A percentile compares a stretch with the other conserved stretches of the same genome.
phyloP scores from a whole-genome alignment of 2,113 vertebrate species.

The Tetraodon nigroviridis region DNA sequence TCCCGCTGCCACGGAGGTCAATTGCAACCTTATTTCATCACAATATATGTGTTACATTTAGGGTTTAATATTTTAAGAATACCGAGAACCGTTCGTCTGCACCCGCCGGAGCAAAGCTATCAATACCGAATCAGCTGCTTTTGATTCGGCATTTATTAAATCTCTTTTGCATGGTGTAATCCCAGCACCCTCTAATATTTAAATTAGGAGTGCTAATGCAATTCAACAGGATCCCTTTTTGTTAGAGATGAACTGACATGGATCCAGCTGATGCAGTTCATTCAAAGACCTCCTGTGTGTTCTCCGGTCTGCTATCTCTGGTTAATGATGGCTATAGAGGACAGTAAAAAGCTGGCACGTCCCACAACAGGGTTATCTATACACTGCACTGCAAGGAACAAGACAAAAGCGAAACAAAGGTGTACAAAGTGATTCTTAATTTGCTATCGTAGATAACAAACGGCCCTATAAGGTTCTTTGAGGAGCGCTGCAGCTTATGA shows the following conservation, averaged over 20 bases:
- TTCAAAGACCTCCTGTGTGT: slow-evolving; percentile 8
- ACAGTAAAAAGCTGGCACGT: slow-evolving; percentile 18
- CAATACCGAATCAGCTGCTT: slow-evolving; percentile 1
- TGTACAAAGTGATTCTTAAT: slow-evolving; percentile 31
- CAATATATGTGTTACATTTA: too few species aligned
- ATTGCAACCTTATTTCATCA: too few species aligned
- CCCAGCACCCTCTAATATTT: slow-evolving; percentile 2
- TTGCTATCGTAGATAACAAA: slow-evolving; percentile 27
- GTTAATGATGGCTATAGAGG: slow-evolving; percentile 41
- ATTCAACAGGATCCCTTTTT: background rate
- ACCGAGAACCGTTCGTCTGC: background rate
- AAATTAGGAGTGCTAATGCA: background rate
- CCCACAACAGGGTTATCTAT: slow-evolving; percentile 44
- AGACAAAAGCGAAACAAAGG: slow-evolving; percentile 41
- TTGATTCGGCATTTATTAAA: slow-evolving; percentile 8
- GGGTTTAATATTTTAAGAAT: too few species aligned
- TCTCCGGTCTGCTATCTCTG: slow-evolving; percentile 27
- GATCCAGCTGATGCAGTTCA: slow-evolving; percentile 38
- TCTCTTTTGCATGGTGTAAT: slow-evolving; percentile 12
- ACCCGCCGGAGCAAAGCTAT: background rate
- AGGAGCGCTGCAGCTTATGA: slow-evolving; percentile 17
- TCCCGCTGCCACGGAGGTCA: too few species aligned
- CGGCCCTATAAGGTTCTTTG: slow-evolving; percentile 10
- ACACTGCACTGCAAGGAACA: slow-evolving; percentile 19
- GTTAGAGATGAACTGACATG: slow-evolving; percentile 6